Evolutionary conservation across 1,140 invertebrate genomes (phyloP).

Genomic region (Drosophila bifasciata): DNA sequence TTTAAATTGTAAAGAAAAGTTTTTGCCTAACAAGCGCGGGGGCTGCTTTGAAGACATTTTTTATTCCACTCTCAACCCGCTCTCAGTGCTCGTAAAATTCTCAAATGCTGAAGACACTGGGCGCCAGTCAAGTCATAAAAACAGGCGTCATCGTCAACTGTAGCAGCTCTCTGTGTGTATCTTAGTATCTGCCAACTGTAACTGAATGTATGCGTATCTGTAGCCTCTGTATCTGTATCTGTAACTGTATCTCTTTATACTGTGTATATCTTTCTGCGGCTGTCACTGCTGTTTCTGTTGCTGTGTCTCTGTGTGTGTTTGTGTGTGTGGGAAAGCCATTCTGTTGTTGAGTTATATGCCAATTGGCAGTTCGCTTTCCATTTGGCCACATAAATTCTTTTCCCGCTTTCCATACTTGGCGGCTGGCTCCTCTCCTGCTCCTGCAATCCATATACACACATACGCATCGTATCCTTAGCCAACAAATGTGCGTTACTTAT

Average conservation of each 20-base stretch:
- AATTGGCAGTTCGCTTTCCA: conserved; percentile 67
- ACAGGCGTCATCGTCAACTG: conserved; percentile 22
- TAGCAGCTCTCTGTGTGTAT: conserved; percentile 30
- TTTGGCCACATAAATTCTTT: conserved; percentile 56
- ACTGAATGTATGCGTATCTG: conserved; percentile 37
- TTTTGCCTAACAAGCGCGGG: conserved; percentile 47
- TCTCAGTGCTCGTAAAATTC: conserved; percentile 51
- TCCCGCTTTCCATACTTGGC: conserved; percentile 51
- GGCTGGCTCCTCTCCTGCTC: conserved; percentile 6
- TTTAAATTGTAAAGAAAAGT: conserved; percentile 27
- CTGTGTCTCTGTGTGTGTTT: conserved; percentile 5
- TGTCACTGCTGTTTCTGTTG: conserved; percentile 26
- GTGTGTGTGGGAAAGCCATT: conserved; percentile 17
- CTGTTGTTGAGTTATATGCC: conserved; percentile 62
- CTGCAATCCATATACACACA: conserved; percentile 1
- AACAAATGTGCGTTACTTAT: no score
- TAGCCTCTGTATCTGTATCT: conserved; percentile 19
- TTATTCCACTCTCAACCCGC: conserved; percentile 19
- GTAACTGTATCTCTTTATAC: conserved; percentile 10
- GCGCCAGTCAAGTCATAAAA: conserved; percentile 65
- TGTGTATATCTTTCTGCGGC: conserved; percentile 42
- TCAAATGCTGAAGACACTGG: conserved; percentile 57
- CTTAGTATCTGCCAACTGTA: conserved; percentile 14
- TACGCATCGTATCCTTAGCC: not conserved
- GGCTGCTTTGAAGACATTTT: conserved; percentile 19